Conservation (phyloP, 2,888 invertebrate genomes). For the Stictocephala bisonia region DNA sequence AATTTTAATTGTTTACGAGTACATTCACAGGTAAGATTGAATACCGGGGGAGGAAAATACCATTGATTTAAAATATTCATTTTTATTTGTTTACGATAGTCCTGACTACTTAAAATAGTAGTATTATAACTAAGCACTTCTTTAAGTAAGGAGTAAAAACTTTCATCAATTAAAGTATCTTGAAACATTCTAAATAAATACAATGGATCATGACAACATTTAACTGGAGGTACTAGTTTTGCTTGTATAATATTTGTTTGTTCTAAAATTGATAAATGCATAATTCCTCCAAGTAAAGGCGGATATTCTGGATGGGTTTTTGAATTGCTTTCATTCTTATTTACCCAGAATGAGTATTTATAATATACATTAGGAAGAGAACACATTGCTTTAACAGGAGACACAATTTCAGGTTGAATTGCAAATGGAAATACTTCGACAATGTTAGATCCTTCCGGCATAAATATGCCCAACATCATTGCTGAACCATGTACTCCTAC, state of each 20-base stretch:
- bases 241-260: conserved; percentile 61
- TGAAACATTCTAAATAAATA: conserved; percentile 68
- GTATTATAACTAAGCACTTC: not conserved
- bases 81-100: not conserved
- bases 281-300: conserved; percentile 63
- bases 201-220: conserved; percentile 66
- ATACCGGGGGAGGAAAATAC: conserved; percentile 38
- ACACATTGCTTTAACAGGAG: conserved; percentile 65
- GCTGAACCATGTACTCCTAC: conserved; percentile 64
- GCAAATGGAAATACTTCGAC: conserved; percentile 68
- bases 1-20: not conserved
- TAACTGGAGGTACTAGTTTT: conserved; percentile 63
- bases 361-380: conserved; percentile 62
- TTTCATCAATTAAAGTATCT: conserved; percentile 65
- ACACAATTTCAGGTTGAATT: conserved; percentile 64
- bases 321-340: conserved; percentile 61
- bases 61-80: not conserved
- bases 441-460: conserved; percentile 63
- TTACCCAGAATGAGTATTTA: conserved; percentile 65
- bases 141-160: conserved; percentile 41
- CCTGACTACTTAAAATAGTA: not conserved
- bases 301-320: conserved; percentile 63
- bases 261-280: conserved; percentile 61
- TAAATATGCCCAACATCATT: conserved; percentile 64
- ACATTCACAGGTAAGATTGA: conserved; percentile 31